Evolutionary conservation across 2,113 vertebrate genomes (phyloP).

Genomic region (Phylloscopus trochilus): DNA sequence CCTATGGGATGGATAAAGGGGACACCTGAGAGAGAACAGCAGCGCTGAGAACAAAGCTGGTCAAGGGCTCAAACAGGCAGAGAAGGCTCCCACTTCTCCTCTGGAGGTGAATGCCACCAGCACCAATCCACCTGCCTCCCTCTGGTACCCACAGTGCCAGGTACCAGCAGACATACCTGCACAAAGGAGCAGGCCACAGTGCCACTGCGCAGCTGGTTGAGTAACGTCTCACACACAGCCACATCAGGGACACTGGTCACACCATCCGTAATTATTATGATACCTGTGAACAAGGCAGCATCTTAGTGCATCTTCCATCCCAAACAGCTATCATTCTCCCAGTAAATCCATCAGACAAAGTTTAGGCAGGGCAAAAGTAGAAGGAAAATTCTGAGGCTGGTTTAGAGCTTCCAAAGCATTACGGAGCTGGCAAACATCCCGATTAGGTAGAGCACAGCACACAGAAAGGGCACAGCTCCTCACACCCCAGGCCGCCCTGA

Average conservation of each 20-base stretch:
- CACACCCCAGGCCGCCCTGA: neutral
- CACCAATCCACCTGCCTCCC: neutral
- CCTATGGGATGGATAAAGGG: constrained; percentile 68
- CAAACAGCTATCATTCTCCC: neutral
- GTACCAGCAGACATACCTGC: constrained; percentile 76
- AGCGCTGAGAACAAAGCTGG: neutral
- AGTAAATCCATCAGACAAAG: neutral
- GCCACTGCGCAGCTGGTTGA: constrained; percentile 94
- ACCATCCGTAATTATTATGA: constrained; percentile 97
- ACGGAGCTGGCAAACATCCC: neutral
- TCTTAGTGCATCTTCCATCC: neutral
- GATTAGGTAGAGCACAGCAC: neutral
- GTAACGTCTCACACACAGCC: constrained; percentile 90
- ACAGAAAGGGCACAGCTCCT: neutral
- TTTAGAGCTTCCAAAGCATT: neutral
- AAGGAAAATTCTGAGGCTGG: neutral
- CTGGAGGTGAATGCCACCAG: neutral
- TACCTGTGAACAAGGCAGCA: constrained; percentile 74
- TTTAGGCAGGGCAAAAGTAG: neutral
- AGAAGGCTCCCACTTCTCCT: neutral
- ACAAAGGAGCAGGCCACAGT: constrained; percentile 97
- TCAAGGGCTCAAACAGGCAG: neutral
- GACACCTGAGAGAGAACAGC: neutral
- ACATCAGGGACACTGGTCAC: constrained; percentile 98
- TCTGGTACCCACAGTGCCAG: neutral